Conservation (phyloP, 2,113 vertebrate genomes). For the Erinaceus europaeus region DNA sequence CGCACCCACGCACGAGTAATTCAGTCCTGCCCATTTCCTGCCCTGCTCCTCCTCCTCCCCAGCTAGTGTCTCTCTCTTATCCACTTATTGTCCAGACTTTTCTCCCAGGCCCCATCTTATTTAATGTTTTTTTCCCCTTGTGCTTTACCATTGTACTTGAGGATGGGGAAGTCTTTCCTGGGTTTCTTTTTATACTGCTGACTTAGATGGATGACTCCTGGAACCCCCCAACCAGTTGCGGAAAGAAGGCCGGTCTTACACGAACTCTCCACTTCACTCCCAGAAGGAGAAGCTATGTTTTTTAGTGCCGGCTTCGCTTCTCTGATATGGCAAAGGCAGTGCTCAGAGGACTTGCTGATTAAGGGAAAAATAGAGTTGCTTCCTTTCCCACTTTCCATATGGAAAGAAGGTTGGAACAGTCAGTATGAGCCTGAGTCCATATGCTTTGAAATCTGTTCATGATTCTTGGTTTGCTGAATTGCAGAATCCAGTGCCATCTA, state of each 20-base stretch:
- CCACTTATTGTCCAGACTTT: neutral
- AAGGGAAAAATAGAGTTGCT: neutral
- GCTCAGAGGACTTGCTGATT: constrained; percentile 22
- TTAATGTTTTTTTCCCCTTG: neutral
- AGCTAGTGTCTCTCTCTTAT: neutral
- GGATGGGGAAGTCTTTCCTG: neutral
- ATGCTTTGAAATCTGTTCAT: constrained; percentile 28
- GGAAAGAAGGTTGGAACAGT: constrained; percentile 25
- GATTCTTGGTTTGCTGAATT: constrained; percentile 27
- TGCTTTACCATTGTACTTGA: neutral
- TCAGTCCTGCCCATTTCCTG: neutral
- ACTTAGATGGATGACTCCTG: neutral
- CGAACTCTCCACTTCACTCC: neutral
- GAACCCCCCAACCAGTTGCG: neutral
- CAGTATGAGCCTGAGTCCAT: neutral
- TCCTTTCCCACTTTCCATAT: constrained; percentile 2
- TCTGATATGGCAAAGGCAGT: neutral
- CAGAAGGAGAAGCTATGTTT: neutral
- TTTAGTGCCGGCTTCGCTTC: neutral
- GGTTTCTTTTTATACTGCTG: neutral
- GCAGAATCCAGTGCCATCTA: neutral
- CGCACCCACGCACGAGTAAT: neutral
- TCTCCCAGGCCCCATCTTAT: fast-evolving
- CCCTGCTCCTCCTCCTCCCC: too few relatives aligned
- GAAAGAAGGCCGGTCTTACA: neutral